Conservation (phyloP, 2,113 vertebrate genomes). For the Ceyx cyanopectus region DNA sequence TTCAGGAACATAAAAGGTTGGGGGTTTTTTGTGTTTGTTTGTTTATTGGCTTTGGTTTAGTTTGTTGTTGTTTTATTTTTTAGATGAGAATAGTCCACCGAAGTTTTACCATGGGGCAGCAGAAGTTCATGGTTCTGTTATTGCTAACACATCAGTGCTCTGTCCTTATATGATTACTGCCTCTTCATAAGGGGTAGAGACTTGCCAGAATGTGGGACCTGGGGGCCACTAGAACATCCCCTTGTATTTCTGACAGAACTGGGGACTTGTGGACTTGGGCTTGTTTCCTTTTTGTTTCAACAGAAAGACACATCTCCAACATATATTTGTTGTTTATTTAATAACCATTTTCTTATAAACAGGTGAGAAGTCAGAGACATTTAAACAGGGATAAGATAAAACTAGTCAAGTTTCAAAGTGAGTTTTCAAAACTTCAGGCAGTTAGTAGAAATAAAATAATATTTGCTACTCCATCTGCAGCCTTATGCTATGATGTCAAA, state of each 20-base stretch:
- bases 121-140: background rate
- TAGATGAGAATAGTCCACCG: background rate
- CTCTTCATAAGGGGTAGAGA: background rate
- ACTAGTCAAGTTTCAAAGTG: background rate
- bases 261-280: background rate
- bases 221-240: no score
- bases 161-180: background rate
- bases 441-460: background rate
- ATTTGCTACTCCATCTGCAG: background rate
- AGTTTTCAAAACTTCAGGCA: background rate
- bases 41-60: background rate
- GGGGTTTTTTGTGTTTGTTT: background rate
- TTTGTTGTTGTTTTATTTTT: no score
- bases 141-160: background rate
- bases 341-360: background rate
- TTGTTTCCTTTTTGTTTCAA: background rate
- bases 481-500: accelerated
- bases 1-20: background rate
- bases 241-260: background rate
- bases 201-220: background rate
- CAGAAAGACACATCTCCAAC: background rate
- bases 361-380: background rate
- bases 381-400: background rate
- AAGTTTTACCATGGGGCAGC: background rate
- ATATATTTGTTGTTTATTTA: background rate